Evolutionary conservation across 2,888 invertebrate genomes (phyloP), one percentile per base, ranked within the genome.

Genomic region (Rosalia funebris): DNA sequence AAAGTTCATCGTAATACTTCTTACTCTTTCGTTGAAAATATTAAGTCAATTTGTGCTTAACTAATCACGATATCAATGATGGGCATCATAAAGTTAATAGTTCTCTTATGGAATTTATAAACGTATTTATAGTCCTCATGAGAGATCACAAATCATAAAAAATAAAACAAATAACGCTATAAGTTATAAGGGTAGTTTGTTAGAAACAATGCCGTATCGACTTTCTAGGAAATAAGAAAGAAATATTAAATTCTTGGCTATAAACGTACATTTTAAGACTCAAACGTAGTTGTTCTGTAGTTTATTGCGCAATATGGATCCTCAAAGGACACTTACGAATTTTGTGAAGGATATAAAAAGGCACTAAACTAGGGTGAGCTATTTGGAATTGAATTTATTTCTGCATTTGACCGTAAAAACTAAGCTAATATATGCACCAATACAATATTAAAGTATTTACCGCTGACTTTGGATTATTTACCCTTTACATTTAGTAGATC

Each of bases 281-380:
- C n/a, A 15, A 39, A 39, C 50, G 39, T 39, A 50, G 39, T 50
- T 50, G 39, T 50, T 39, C 39, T 39, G 42, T 17, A 46, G 25
- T 57, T 57, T 57, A 57, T 39, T 47, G 47, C 46, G 17, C 41
- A 34, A 47, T 39, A 47, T 48, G 46, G 46, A 57, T 47, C 32
- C 56, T 57, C 56, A 41, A 57, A 57, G 56, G 48, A 57, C 41
- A 57, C 41, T 47, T 47, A 57, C 41, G 39, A 41, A 57, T 57
- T 34, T 57, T 57, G 39, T 57, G 36, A 31, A 11, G 47, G 25
- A 39, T 14, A 47, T 57, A 57, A 57, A 57, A 57, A 47, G 37
- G 14, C 47, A 57, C 41, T 57, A 57, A 57, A 57, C 41, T 36
- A 1, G 45, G 10, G 25, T 11, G 25, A 7, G 31, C 25, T 39